Base-by-base conservation (phyloP, 2,888 invertebrate species). In the Bembecia ichneumoniformis region DNA sequence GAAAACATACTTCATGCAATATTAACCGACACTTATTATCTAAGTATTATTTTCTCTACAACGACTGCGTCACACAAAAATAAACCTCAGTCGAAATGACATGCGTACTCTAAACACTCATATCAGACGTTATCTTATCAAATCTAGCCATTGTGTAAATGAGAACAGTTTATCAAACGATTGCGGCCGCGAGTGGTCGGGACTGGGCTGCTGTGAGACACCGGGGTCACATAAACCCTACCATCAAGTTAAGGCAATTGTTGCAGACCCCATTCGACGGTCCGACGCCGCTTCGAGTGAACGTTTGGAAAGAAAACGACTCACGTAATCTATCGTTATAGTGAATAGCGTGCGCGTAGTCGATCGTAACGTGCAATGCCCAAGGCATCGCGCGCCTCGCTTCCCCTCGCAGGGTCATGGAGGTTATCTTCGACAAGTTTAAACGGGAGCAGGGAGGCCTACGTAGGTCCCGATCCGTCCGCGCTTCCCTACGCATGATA, bases 381-480 rank as follows among this genome's bases (percentile, higher is more conserved):
- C 79, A 74, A 74, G 71, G 80, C 76, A 69, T 72, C 71, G 74
- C 66, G 70, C 60, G 77, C 71, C 71, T 73, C 74, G 61, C 67
- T 66, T 62, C 76, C 80, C 40, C 48, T 75, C 60, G 60, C 70
- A 71, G 82, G 83, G 86, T 81, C 75, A 88, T 88, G 88, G 88
- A 87, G 73, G 80, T 76, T 77, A 77, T 87, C 75, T 74, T 86
- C 74, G 88, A 88, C 60, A 82, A 75, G 71, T 78, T 87, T 76
- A 82, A 82, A 74, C 77, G 77, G 70, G 86, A 86, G 73, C 82
- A 82, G 68, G 82, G 81, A 67, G 84, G 80, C 53, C 65, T 84
- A 61, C 90, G 91, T 58, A 89, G 93, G 58, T 89, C 92, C 58
- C 89, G 91, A 73, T 92, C 92, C 57, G 91, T 93, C 69, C 89